Conservation (phyloP, 1,140 invertebrate species). For the Oryctes rhinoceros region DNA sequence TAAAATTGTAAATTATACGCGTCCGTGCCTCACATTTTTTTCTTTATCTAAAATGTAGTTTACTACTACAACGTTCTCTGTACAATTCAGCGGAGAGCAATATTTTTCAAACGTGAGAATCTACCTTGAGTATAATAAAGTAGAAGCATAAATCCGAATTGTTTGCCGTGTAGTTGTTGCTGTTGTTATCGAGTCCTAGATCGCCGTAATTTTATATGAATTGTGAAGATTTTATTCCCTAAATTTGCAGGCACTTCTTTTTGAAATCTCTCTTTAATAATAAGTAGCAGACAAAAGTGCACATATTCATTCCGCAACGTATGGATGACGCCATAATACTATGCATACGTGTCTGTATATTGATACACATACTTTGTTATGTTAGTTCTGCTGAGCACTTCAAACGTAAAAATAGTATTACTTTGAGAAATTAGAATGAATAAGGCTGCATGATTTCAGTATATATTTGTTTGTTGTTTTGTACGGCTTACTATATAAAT, state of each 20-base stretch:
- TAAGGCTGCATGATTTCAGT: too few species aligned
- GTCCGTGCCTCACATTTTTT: slow-evolving; percentile 33
- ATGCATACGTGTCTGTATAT: too few species aligned
- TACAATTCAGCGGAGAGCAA: slow-evolving; percentile 35
- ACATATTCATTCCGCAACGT: too few species aligned
- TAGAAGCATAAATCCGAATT: slow-evolving; percentile 26
- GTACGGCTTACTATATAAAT: too few species aligned
- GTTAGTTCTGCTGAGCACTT: too few species aligned
- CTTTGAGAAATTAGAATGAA: too few species aligned
- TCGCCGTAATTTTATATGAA: slow-evolving; percentile 25
- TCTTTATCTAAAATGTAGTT: slow-evolving; percentile 35
- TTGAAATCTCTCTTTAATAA: too few species aligned
- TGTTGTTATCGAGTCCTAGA: slow-evolving; percentile 20
- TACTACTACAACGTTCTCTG: slow-evolving; percentile 26
- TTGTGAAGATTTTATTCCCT: slow-evolving; percentile 18
- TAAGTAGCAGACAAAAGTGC: too few species aligned
- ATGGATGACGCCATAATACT: too few species aligned
- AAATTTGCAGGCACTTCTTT: neutral
- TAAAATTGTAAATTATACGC: slow-evolving; percentile 35
- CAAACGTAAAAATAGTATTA: too few species aligned
- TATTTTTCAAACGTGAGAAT: slow-evolving; percentile 36
- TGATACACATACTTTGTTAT: too few species aligned
- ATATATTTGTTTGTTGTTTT: too few species aligned
- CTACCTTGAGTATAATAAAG: slow-evolving; percentile 37
- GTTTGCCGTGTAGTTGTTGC: slow-evolving; percentile 31